Base-by-base conservation (phyloP, 2,113 vertebrate genomes). In the Anguilla japonica region DNA sequence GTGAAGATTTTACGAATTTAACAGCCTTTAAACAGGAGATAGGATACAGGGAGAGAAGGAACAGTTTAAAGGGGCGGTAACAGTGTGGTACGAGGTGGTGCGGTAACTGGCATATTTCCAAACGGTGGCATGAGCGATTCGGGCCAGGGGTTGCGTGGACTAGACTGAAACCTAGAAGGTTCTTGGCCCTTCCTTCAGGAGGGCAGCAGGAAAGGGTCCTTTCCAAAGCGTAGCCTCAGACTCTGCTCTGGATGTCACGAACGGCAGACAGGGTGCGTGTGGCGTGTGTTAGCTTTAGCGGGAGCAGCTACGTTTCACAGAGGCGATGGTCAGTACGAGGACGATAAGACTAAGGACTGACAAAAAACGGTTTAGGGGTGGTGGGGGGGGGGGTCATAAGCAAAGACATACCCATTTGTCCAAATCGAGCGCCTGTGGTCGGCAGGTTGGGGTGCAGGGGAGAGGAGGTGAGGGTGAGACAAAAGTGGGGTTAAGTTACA, bases 331-430 rank as follows among this genome's bases (percentile, higher is more conserved):
- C 41, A 71, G 71, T 85, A 75, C 41, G 86, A 57, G 60, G 83
- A 46, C 34, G 46, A 63, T n/a, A 34, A 84, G 57, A 81, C 50
- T 11, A 11, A 88, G 14, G 8, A 2, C 46, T 39, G 53, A 34
- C 41, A 34, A 56, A 34, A 34, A 56, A 34, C n/a, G 63, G 81
- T 83, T 60, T 57, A 85, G 18, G 83, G 75, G 87, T 46, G 50
- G 0, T 43, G 71, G 41, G 63, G 50, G 39, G 60, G 50, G 1
- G n/a, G 71, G 81, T 7, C 41, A 75, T 75, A 50, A 79, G 53
- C 34, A 83, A 75, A 85, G 16, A 93, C 94, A 5, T 95, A 96
- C 96, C 96, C 96, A 96, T 94, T 96, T 96, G 91, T 96, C 96
- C 94, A 96, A 92, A 93, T 96, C 96, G 0, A 96, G 94, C 34